Evolutionary conservation across 2,113 vertebrate genomes (phyloP), one percentile per base, ranked within the genome.

Genomic region (Anarrhichthys ocellatus): DNA sequence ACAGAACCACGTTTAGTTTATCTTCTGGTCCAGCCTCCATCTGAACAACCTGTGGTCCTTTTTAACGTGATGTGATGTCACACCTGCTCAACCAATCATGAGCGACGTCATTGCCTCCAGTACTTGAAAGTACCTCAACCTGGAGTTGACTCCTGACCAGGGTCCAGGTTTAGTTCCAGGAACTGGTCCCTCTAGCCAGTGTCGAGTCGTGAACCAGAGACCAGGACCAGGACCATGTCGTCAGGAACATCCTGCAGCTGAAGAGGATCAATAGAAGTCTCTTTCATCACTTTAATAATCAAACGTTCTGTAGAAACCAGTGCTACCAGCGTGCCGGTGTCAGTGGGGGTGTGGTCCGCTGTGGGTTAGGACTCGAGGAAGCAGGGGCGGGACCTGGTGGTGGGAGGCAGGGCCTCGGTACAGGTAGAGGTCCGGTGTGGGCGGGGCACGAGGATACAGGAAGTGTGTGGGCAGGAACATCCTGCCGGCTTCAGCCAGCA

Each of bases 401-500:
- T 48, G 59, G 63, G 27, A 71, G 76, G 65, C 6, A 62, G 75
- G 82, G 77, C 74, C 44, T 75, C 95, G 86, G 93, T 97, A 97
- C 86, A 98, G 89, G 83, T 97, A 97, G 13, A 97, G 93, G 73
- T 97, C 96, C 80, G 74, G 7, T 93, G 96, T 96, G 89, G 97
- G 96, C 18, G 96, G 71, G 95, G 96, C 73, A 91, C 95, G 48
- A 93, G 96, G 63, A 95, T 94, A 93, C 97, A 97, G 96, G 97
- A 93, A 90, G 96, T 93, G 93, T 93, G 97, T 0, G 95, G 95
- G 59, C 94, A 96, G 0, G 96, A 97, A 83, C 97, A 98, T 87
- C 96, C 97, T 73, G 96, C 96, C 0, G 94, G 81, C 97, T 82
- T 97, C 96, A 0, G 97, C 96, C 89, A 99, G 92, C 29, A 98